Conservation (phyloP, 2,888 invertebrate species). For the Lasioglossum marginatum region DNA sequence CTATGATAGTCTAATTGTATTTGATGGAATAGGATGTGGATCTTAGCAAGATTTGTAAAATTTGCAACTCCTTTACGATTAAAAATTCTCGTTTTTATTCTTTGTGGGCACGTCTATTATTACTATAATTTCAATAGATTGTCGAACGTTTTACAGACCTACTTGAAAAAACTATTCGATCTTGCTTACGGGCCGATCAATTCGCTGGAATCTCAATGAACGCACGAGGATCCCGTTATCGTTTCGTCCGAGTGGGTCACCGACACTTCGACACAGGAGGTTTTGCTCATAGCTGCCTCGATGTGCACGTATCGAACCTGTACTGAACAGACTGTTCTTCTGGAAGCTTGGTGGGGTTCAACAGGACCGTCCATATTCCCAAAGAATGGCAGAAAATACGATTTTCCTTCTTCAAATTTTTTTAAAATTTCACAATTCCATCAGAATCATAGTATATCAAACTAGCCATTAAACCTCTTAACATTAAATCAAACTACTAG, state of each 20-base stretch:
- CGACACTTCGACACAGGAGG: constrained; percentile 72
- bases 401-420: background rate
- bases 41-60: background rate
- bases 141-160: constrained; percentile 38
- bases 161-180: constrained; percentile 52
- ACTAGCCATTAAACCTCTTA: background rate
- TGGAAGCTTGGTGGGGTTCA: constrained; percentile 64
- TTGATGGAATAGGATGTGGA: background rate
- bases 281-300: constrained; percentile 63
- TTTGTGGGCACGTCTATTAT: background rate
- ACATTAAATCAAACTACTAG: background rate
- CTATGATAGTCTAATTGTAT: too few species aligned
- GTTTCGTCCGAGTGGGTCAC: constrained; percentile 83
- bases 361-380: constrained; percentile 59
- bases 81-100: background rate
- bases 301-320: constrained; percentile 58
- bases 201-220: constrained; percentile 62
- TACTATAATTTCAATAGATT: background rate
- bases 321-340: constrained; percentile 57
- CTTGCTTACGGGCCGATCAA: constrained; percentile 45
- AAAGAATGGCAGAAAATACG: background rate
- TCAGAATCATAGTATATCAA: background rate
- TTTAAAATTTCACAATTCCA: background rate
- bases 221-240: constrained; percentile 80
- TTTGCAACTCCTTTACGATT: background rate